Evolutionary conservation across 2,888 invertebrate genomes (phyloP).

Genomic region (Odontothrips loti): DNA sequence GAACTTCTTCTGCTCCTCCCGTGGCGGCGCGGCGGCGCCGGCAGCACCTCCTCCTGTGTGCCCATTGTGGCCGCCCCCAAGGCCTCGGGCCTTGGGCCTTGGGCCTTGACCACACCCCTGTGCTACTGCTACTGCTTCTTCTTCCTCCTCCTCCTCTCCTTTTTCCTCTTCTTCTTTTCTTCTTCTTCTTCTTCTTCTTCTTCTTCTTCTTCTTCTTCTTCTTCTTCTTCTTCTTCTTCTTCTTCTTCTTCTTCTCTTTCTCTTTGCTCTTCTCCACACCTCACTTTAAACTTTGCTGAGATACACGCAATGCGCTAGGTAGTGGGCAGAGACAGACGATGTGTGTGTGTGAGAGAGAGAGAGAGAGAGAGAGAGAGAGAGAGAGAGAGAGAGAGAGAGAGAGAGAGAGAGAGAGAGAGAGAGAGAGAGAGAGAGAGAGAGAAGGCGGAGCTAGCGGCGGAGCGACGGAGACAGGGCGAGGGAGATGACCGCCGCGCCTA

Average conservation of each 20-base stretch:
- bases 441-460: too few relatives aligned
- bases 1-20: not conserved
- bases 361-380: slow-evolving; percentile 15
- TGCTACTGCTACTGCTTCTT: not conserved
- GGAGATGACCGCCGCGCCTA: too few relatives aligned
- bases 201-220: too few relatives aligned
- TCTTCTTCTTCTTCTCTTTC: too few relatives aligned
- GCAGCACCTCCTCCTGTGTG: not conserved
- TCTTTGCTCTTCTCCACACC: too few relatives aligned
- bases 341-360: not conserved
- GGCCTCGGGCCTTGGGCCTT: not conserved
- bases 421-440: not conserved
- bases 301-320: too few relatives aligned
- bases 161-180: too few relatives aligned
- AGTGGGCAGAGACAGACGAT: not conserved
- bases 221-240: too few relatives aligned
- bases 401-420: not conserved
- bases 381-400: not conserved
- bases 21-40: not conserved
- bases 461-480: too few relatives aligned
- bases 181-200: too few relatives aligned
- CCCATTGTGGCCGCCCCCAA: not conserved
- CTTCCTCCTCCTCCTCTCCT: not conserved
- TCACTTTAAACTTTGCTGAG: too few relatives aligned
- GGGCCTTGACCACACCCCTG: too few relatives aligned